Base-by-base conservation (phyloP, 2,113 vertebrate species). In the Leptobrachium ailaonicum region DNA sequence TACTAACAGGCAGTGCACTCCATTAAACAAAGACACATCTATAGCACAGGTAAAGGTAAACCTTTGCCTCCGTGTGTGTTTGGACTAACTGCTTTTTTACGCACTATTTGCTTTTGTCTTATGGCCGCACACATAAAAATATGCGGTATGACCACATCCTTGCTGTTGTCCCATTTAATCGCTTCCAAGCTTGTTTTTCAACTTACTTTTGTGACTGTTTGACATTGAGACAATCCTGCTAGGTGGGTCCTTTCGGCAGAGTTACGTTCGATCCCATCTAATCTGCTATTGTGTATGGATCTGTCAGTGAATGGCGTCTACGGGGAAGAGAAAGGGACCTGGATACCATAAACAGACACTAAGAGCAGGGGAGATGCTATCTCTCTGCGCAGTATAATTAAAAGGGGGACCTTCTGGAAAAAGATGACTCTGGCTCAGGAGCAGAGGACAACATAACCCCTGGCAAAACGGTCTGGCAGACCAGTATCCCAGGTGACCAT, bases 341-440 rank as follows among this genome's bases (percentile, higher is more conserved):
- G 79, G 79, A 81, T 62, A 81, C 79, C 79, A 81, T 53, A 81
- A 81, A 81, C 79, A 81, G 71, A 81, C 66, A 75, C 60, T 9
- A 47, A 72, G 13, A 74, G 66, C 40, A 60, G 41, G 53, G 3
- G 41, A 70, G 3, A 64, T 20, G 8, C 47, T 54, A n/a, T 67
- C 53, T 77, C 67, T 66, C 66, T 77, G 41, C 20, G 20, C 47
- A 58, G 41, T 10, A 60, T 60, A 77, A 77, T 60, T 60, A 2
- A 12, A 60, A 54, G 20, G 32, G 42, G 11, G 70, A 71, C 41
- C 9, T n/a, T 58, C 4, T 32, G 20, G 5, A 44, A 73, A 63
- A 53, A 63, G 43, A 41, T 63, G 67, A 13, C 67, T 71, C 58
- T 12, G 2, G 42, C 47, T 32, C 20, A 32, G 47, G 42, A 41